Evolutionary conservation across 2,888 invertebrate species (phyloP).

Genomic region (Myopa tessellatipennis): DNA sequence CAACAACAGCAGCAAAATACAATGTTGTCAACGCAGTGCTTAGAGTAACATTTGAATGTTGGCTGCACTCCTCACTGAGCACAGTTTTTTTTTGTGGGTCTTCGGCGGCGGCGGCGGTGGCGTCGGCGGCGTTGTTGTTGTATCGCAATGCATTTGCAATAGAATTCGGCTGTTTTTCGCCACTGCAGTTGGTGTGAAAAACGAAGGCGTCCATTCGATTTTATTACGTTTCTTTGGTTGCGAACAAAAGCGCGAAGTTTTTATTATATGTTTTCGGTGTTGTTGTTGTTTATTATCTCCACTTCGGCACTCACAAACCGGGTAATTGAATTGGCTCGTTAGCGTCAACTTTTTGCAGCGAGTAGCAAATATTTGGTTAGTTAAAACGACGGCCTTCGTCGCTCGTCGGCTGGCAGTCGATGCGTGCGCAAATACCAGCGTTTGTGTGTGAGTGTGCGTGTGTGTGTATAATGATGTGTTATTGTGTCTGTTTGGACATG

Average conservation of each 20-base stretch:
- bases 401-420: background rate
- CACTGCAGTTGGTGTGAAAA: background rate
- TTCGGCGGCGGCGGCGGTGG: too few relatives aligned
- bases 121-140: too few relatives aligned
- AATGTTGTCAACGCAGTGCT: background rate
- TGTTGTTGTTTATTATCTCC: constrained; percentile 20
- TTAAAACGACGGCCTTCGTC: background rate
- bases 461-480: background rate
- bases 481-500: background rate
- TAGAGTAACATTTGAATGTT: background rate
- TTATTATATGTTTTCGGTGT: background rate
- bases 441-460: background rate
- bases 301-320: constrained; percentile 24
- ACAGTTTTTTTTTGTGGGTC: background rate
- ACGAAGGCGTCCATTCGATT: constrained; percentile 18
- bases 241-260: background rate
- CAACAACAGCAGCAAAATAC: too few relatives aligned
- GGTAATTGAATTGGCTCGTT: constrained; percentile 48
- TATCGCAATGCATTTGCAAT: too few relatives aligned
- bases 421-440: background rate
- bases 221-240: background rate
- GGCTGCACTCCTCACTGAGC: background rate
- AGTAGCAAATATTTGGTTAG: constrained; percentile 34
- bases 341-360: constrained; percentile 33
- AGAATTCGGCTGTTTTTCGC: background rate